Percentiles rank a stretch among this genome's conserved stretches.
These are phyloP conservation scores for Philotrypesis tridentata DNA, from an alignment of 1,140 invertebrate species.

Conservation along the genomic window DNA sequence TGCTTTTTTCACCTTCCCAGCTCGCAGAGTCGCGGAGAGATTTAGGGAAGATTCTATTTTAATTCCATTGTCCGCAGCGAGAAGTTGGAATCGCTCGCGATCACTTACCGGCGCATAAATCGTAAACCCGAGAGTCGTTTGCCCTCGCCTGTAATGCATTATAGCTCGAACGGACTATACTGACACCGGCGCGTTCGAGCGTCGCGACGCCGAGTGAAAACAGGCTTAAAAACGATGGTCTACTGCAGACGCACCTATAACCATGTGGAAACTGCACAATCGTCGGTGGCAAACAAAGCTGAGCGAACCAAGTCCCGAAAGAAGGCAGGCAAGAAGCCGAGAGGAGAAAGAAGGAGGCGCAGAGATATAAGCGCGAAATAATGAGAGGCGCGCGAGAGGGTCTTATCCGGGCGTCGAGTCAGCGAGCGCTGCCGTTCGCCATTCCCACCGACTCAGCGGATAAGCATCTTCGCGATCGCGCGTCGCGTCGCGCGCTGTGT, in stretches of 20 bases:
- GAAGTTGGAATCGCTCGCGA: neutral
- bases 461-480: conserved; percentile 58
- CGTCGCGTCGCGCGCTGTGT: too few relatives aligned
- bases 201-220: too few relatives aligned
- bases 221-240: neutral
- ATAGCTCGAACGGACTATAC: too few relatives aligned
- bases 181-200: too few relatives aligned
- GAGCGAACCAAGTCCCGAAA: too few relatives aligned
- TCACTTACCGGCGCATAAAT: neutral
- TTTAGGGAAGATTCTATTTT: neutral
- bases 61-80: neutral
- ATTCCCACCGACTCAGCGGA: conserved; percentile 60
- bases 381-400: conserved; percentile 52
- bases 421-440: conserved; percentile 47
- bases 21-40: conserved; percentile 41
- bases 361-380: conserved; percentile 50
- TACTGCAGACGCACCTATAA: neutral
- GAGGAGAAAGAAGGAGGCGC: neutral
- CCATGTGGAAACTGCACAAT: conserved; percentile 3
- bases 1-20: neutral
- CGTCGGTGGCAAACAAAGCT: neutral
- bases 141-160: too few relatives aligned
- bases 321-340: neutral
- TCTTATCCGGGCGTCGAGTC: conserved; percentile 50
- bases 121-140: too few relatives aligned